phyloP scores from a whole-genome alignment of 2,888 invertebrate species.

The Erebia ligea region DNA sequence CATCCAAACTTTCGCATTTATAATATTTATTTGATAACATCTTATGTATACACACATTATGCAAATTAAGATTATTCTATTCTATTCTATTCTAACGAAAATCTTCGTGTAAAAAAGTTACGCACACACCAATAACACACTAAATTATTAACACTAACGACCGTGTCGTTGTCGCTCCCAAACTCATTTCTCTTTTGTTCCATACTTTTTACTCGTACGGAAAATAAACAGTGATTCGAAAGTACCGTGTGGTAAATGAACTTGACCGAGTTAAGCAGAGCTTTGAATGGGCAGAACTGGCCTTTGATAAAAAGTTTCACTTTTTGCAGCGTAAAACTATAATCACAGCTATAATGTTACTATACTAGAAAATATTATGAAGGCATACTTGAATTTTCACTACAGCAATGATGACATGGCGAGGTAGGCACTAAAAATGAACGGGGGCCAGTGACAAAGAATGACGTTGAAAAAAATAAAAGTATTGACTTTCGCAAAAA shows the following conservation, averaged over 20 bases:
- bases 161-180: slow-evolving; percentile 12
- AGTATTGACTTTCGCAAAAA: not conserved
- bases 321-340: not conserved
- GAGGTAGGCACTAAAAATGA: no score
- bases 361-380: no score
- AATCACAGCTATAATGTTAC: not conserved
- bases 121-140: not conserved
- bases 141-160: not conserved
- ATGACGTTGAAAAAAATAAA: no score
- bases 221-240: slow-evolving; percentile 55
- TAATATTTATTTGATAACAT: no score
- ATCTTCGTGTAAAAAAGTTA: not conserved
- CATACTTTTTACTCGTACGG: slow-evolving; percentile 14
- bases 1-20: no score
- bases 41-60: no score
- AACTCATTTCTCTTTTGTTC: slow-evolving; percentile 52
- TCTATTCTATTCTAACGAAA: no score
- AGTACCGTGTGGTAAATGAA: slow-evolving; percentile 55
- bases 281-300: slow-evolving; percentile 37
- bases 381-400: no score
- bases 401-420: not conserved
- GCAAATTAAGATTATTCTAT: no score
- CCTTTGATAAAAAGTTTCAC: slow-evolving; percentile 5
- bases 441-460: no score
- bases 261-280: slow-evolving; percentile 50